Conservation (phyloP, 2,888 invertebrate species). For the Megamerina dolium region DNA sequence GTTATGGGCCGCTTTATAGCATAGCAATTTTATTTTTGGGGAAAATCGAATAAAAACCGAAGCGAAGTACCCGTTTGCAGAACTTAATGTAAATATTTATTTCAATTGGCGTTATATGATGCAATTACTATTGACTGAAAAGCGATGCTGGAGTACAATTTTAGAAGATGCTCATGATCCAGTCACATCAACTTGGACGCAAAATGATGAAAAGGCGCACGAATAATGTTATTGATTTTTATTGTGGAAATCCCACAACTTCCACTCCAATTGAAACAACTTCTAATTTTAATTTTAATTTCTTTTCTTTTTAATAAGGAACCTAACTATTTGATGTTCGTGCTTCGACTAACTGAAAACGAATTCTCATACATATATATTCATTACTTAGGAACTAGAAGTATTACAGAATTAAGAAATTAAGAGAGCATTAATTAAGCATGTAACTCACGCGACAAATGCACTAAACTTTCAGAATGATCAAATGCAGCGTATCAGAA, state of each 20-base stretch:
- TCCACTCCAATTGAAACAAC: too few relatives aligned
- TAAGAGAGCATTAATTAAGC: too few relatives aligned
- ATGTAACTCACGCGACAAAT: conserved; percentile 1
- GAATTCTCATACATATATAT: too few relatives aligned
- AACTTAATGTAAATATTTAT: conserved; percentile 4
- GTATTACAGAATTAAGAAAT: too few relatives aligned
- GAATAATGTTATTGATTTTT: too few relatives aligned
- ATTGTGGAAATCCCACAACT: too few relatives aligned
- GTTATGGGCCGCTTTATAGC: too few relatives aligned
- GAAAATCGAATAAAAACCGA: neutral
- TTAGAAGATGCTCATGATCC: conserved; percentile 1
- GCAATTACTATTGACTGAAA: conserved; percentile 12
- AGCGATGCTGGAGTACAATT: conserved; percentile 12
- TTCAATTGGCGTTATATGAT: conserved; percentile 16
- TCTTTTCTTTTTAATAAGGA: too few relatives aligned
- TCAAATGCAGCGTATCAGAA: conserved; percentile 5
- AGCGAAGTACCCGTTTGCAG: conserved; percentile 1
- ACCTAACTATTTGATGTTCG: too few relatives aligned
- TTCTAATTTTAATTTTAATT: too few relatives aligned
- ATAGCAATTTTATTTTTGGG: neutral
- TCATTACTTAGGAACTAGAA: too few relatives aligned
- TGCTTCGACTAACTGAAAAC: too few relatives aligned
- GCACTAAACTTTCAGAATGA: conserved; percentile 1
- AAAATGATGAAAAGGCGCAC: conserved; percentile 3
- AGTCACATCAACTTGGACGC: conserved; percentile 1